phyloP scores from a whole-genome alignment of 2,888 invertebrate species.

The Agonopterix alstromeriana region DNA sequence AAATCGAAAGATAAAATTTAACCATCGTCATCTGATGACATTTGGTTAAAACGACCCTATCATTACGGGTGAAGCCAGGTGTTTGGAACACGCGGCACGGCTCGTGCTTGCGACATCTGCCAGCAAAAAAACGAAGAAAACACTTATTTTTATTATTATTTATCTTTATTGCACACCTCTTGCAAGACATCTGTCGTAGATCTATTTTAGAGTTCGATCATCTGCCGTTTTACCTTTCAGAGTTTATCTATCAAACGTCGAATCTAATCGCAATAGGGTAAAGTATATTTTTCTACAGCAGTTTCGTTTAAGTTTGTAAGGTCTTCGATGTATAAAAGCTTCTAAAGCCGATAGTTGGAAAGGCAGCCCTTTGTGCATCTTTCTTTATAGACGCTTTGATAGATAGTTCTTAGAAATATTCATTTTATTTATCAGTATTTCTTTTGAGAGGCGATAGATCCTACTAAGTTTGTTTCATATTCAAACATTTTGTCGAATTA shows the following conservation, averaged over 20 bases:
- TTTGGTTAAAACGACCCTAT: conserved; percentile 40
- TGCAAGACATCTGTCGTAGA: conserved; percentile 45
- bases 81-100: conserved; percentile 37
- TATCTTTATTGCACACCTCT: conserved; percentile 49
- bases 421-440: too few species aligned
- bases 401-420: too few species aligned
- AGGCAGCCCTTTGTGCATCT: too few species aligned
- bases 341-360: too few species aligned
- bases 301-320: background rate
- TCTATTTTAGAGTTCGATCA: conserved; percentile 40
- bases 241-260: too few species aligned
- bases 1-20: conserved; percentile 10
- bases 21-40: conserved; percentile 16
- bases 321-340: background rate
- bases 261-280: background rate
- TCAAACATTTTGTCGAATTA: too few species aligned
- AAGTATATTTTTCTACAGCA: background rate
- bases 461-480: too few species aligned
- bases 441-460: too few species aligned
- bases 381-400: too few species aligned
- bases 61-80: conserved; percentile 56
- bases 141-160: conserved; percentile 43
- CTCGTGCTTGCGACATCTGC: conserved; percentile 68
- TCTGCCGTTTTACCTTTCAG: conserved; percentile 24
- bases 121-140: conserved; percentile 37